Evolutionary conservation across 1,140 invertebrate genomes (phyloP).

Genomic region (Papilio helenus): DNA sequence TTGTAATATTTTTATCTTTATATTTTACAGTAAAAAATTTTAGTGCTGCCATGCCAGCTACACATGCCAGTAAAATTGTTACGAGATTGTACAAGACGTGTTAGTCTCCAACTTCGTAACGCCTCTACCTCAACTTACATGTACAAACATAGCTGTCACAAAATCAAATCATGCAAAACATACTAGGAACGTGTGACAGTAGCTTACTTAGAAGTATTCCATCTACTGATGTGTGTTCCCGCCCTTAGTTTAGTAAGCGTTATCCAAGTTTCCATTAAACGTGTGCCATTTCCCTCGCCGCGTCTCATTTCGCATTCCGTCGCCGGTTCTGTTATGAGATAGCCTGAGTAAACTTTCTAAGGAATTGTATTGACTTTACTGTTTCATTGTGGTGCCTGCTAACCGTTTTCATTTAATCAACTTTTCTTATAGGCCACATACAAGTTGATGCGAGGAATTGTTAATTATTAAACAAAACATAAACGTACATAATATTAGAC

Average conservation of each 20-base stretch:
- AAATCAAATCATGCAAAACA: too few relatives aligned
- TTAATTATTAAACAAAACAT: not conserved
- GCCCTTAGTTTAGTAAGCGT: not conserved
- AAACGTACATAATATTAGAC: not conserved
- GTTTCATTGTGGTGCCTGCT: conserved; percentile 29
- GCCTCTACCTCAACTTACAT: too few relatives aligned
- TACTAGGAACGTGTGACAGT: too few relatives aligned
- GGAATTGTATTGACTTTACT: conserved; percentile 47
- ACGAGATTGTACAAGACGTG: too few relatives aligned
- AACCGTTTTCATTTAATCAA: not conserved
- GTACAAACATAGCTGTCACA: too few relatives aligned
- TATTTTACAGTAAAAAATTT: not conserved
- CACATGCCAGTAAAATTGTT: too few relatives aligned
- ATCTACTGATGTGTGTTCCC: too few relatives aligned
- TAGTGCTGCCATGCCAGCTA: too few relatives aligned
- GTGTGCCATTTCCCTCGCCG: not conserved
- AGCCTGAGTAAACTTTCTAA: conserved; percentile 46
- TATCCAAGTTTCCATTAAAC: not conserved
- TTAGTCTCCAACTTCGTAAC: too few relatives aligned
- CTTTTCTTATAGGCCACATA: not conserved
- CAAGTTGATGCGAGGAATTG: not conserved
- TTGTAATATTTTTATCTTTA: not conserved
- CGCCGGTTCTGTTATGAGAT: conserved; percentile 31
- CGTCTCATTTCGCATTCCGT: conserved; percentile 29
- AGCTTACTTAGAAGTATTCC: too few relatives aligned